Base-by-base conservation (phyloP, 2,797 vertebrate genomes). In the Microctenopoma lineatum region DNA sequence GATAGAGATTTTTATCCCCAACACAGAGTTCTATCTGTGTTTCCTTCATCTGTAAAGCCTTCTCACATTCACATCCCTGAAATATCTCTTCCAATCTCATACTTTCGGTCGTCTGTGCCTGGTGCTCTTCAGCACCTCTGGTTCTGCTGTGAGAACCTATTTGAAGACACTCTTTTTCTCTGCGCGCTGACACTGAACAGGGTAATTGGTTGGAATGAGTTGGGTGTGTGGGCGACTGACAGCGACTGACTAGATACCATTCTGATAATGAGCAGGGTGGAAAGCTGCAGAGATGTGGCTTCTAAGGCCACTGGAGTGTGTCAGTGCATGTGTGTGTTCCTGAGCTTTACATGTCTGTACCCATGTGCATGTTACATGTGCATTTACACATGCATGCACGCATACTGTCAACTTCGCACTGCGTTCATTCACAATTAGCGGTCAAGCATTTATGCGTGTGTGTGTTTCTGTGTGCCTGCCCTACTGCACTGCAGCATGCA, bases 121-220 rank as follows among this genome's bases (percentile, higher is more conserved):
- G 66, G 65, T 66, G 44, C 41, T 78, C 72, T 55, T 69, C 66
- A 29, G 59, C 50, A n/a, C 54, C 39, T 46, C 58, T 55, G 21
- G 59, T 59, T 65, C 70, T 69, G 60, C 55, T 65, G 45, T 41
- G 75, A 58, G 52, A 59, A 48, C 39, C 66, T 52, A 54, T 77
- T 69, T 71, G 47, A 74, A 84, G 79, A 69, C 10, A 21, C 46
- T 15, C 32, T 18, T 52, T 70, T 73, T 52, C 61, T 56, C 62
- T 39, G 13, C n/a, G 61, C 72, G 77, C 76, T 74, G 67, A 75
- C 75, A 36, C 50, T 45, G 74, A 74, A 61, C 39, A 36, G 74
- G 59, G 63, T 90, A 87, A 91, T 90, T 87, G 85, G 84, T 59
- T 70, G 75, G 66, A 88, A 87, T 83, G 73, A 89, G 66, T 79